Percentiles rank a stretch among this genome's conserved stretches.
These are phyloP conservation scores for Puffinus mauretanicus DNA, from an alignment of 2,113 vertebrate species.

Conservation along the genomic window DNA sequence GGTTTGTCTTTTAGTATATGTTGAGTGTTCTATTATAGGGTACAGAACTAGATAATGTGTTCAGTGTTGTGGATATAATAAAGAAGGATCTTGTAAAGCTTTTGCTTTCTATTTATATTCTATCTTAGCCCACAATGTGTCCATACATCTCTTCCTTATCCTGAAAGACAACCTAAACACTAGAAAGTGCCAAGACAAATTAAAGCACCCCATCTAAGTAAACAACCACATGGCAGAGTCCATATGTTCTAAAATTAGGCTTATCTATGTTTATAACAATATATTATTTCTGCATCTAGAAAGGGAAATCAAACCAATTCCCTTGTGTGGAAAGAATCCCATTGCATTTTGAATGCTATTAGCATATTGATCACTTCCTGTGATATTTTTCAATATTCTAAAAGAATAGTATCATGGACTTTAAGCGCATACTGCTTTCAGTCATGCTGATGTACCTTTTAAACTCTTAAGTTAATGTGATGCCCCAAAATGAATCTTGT, in stretches of 20 bases:
- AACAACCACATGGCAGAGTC: conserved; percentile 29
- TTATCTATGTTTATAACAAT: conserved; percentile 34
- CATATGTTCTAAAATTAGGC: conserved; percentile 54
- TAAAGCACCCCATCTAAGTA: conserved; percentile 35
- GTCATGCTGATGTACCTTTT: background rate
- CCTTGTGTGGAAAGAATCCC: background rate
- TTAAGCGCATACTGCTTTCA: background rate
- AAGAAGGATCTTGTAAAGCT: conserved; percentile 22
- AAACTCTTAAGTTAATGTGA: background rate
- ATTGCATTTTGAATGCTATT: background rate
- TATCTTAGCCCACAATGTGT: conserved; percentile 17
- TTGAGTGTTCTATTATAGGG: conserved; percentile 3
- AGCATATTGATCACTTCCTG: background rate
- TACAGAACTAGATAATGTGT: background rate
- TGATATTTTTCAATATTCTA: background rate
- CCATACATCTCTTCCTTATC: conserved; percentile 37
- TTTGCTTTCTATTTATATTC: conserved; percentile 49
- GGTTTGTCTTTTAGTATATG: background rate
- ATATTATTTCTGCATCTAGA: background rate
- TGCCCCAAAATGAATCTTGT: background rate
- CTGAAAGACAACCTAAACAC: conserved; percentile 51
- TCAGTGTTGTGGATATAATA: conserved; percentile 26
- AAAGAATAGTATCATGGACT: background rate
- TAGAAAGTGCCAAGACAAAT: conserved; percentile 55
- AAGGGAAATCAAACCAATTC: background rate